Base-by-base conservation (phyloP, 2,797 vertebrate species). In the Microtus californicus region DNA sequence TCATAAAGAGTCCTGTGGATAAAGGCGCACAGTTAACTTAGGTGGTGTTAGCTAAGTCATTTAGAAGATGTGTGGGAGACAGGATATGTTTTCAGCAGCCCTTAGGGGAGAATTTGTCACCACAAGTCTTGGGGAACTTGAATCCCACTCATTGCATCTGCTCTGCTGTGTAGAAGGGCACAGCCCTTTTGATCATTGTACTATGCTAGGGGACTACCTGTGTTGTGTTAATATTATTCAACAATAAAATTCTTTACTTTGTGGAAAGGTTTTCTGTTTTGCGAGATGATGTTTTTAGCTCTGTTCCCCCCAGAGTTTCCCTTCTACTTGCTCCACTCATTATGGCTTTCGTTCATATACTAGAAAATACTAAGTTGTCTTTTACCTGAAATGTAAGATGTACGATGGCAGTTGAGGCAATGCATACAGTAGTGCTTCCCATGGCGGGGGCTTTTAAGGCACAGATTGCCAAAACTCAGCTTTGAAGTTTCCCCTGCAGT, bases 281-380 rank as follows among this genome's bases (percentile, higher is more conserved):
- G 37, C 82, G 79, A 79, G 45, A 73, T 92, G n/a, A 81, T 89
- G 14, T 37, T 96, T 92, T 97, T 80, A 87, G 63, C 87, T 54
- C 1, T 83, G 48, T 80, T 95, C 74, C 11, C 45, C 29, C 5
- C 2, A 43, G 3, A 65, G 31, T 92, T 74, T 48, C n/a, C 19
- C 3, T 31, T 21, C 27, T 37, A 73, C n/a, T 95, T 25, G 8
- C 23, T 21, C 48, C 31, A 61, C 23, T 96, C 15, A 34, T 37
- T 89, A 3, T 37, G 43, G 43, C 51, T 94, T 71, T 80, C 65
- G 61, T 73, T 95, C 43, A 25, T 34, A 63, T 79, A 59, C 45
- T 86, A 54, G 78, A 89, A 80, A 67, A 63, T 31, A 13, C n/a
- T 43, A 76, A 76, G 5, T 27, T 79, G 34, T 71, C 51, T n/a